Conservation (phyloP, 1,140 invertebrate genomes). For the Cotesia typhae region DNA sequence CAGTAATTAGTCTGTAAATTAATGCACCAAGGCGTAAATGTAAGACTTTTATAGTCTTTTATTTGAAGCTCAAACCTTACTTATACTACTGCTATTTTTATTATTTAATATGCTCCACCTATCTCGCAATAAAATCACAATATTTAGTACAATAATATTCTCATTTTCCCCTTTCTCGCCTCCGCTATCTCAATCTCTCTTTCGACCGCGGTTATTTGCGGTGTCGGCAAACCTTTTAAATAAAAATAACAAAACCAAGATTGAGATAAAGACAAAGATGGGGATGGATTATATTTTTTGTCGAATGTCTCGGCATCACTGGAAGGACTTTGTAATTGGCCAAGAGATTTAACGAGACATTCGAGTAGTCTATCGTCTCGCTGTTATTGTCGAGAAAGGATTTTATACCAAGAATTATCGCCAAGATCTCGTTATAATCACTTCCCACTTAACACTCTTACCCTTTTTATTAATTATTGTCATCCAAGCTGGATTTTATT, state of each 20-base stretch:
- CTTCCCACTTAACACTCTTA: slow-evolving; percentile 18
- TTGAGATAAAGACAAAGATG: not conserved
- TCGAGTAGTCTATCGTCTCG: not conserved
- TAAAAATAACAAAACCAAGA: slow-evolving; percentile 20
- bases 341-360: slow-evolving; percentile 28
- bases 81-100: not conserved
- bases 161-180: slow-evolving; percentile 20
- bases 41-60: slow-evolving; percentile 30
- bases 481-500: not conserved
- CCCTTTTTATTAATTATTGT: not conserved
- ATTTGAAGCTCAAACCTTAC: not conserved
- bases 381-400: not conserved
- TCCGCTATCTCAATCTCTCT: slow-evolving; percentile 31
- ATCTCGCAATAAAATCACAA: slow-evolving; percentile 12
- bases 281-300: slow-evolving; percentile 33
- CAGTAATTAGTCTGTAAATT: slow-evolving; percentile 65
- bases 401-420: slow-evolving; percentile 14
- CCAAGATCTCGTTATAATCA: slow-evolving; percentile 16
- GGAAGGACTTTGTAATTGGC: slow-evolving; percentile 39
- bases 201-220: slow-evolving; percentile 14
- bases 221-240: slow-evolving; percentile 18
- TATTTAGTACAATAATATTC: slow-evolving; percentile 24
- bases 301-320: slow-evolving; percentile 15
- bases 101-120: too few species aligned
- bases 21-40: slow-evolving; percentile 60